phyloP scores from a whole-genome alignment of 2,888 invertebrate genomes.

The Heliothis peltigera region DNA sequence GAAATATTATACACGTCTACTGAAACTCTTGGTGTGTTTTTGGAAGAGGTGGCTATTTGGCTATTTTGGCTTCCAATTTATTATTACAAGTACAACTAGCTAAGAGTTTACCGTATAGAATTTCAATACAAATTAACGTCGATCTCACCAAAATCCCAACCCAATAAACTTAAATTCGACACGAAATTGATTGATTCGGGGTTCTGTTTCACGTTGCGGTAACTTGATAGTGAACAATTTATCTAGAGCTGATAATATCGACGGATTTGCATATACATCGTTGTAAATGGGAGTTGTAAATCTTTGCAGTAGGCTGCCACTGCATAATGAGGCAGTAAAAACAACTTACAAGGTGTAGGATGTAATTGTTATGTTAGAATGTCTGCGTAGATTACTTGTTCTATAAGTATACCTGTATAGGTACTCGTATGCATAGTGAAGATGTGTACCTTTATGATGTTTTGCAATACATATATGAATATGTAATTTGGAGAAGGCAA shows the following conservation, averaged over 20 bases:
- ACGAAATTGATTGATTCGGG: slow-evolving; percentile 38
- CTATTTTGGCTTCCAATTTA: neutral
- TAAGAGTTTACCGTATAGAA: neutral
- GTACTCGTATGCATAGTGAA: too few species aligned
- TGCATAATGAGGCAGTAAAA: slow-evolving; percentile 32
- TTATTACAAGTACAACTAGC: neutral
- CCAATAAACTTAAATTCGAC: slow-evolving; percentile 27
- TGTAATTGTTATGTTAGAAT: slow-evolving; percentile 38
- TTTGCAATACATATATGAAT: neutral
- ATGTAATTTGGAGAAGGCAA: neutral
- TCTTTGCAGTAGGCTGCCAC: slow-evolving; percentile 36
- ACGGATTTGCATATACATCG: slow-evolving; percentile 40
- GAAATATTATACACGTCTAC: too few species aligned
- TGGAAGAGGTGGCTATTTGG: too few species aligned
- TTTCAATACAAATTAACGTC: neutral
- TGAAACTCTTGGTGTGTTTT: too few species aligned
- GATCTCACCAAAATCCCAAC: slow-evolving; percentile 4
- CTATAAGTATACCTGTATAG: neutral
- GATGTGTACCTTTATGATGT: neutral
- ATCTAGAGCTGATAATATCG: slow-evolving; percentile 45
- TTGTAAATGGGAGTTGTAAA: slow-evolving; percentile 36
- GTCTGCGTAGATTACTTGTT: slow-evolving; percentile 9
- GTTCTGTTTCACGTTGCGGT: slow-evolving; percentile 41
- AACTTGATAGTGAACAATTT: slow-evolving; percentile 50
- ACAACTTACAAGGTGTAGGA: slow-evolving; percentile 37